Base-by-base conservation (phyloP, 2,113 vertebrate species). In the Engraulis encrasicolus region DNA sequence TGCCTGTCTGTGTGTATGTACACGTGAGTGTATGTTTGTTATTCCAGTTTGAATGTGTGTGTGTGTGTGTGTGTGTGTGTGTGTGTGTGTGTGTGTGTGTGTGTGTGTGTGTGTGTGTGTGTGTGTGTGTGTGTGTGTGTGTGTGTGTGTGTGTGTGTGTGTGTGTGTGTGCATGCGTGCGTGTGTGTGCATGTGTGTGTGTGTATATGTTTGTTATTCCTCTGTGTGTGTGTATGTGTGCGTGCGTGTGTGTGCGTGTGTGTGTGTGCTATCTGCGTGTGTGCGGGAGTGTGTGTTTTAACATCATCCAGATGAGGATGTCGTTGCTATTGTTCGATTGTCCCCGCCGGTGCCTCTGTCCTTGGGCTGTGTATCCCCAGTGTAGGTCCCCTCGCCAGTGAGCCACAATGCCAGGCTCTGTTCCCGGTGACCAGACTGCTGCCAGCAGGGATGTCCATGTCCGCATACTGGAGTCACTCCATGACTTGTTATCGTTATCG, bases 261-360 rank as follows among this genome's bases (percentile, higher is more conserved):
- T 27, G 58, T 66, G 58, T 66, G 23, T 27, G 6, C n/a, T n/a
- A n/a, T n/a, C 34, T 78, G 15, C 40, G 40, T 45, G 1, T 23
- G 58, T 11, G 52, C 19, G 6, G 23, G 6, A 27, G 58, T 66
- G 58, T 23, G n/a, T 66, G n/a, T 83, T 36, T 34, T 31, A 83
- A 78, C 80, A 17, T 20, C 12, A 20, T 84, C 85, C 85, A 83
- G 82, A 86, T 86, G 82, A 83, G 31, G 58, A 66, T 23, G 79
- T 61, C 17, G 38, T 17, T 12, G 78, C n/a, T 48, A 79, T 45
- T 66, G 80, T 81, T 79, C 36, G 27, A 11, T n/a, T 2, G 15
- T 0, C 58, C 81, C 71, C 52, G 34, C 18, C 40, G 81, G 81
- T 31, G 0, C 31, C 38, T 71, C 36, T 45, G 23, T 48, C 61